Percentiles rank a stretch among this genome's conserved stretches.
Conservation (phyloP, 2,113 vertebrate genomes). For the Pteropus alecto region DNA sequence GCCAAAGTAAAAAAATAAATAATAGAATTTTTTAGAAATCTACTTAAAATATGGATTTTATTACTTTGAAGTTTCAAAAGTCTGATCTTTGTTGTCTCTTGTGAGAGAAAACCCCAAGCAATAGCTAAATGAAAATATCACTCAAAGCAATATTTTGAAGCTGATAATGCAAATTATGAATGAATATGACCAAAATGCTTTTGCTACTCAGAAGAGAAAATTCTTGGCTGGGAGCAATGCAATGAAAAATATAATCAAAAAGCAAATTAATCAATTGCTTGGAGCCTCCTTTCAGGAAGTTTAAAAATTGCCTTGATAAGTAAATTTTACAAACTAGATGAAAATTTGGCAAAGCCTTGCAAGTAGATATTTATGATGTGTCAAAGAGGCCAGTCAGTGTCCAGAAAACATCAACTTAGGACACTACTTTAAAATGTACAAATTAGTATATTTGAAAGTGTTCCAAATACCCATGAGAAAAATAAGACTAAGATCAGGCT, state of each 20-base stretch:
- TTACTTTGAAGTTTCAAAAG: slow-evolving; percentile 49
- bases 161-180: slow-evolving; percentile 66
- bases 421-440: neutral
- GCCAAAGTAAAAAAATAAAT: neutral
- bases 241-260: slow-evolving; percentile 63
- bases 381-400: neutral
- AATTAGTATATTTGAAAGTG: neutral
- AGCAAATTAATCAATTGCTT: slow-evolving; percentile 71
- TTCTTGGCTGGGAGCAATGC: slow-evolving; percentile 43
- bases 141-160: slow-evolving; percentile 55
- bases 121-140: slow-evolving; percentile 48
- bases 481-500: neutral
- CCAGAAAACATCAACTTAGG: neutral
- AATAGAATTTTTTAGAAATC: neutral
- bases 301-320: slow-evolving; percentile 52
- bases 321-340: slow-evolving; percentile 9
- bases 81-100: slow-evolving; percentile 6
- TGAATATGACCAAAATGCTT: slow-evolving; percentile 53
- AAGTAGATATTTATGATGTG: neutral
- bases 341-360: neutral
- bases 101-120: slow-evolving; percentile 26
- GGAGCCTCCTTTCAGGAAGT: slow-evolving; percentile 44
- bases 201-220: slow-evolving; percentile 37
- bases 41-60: slow-evolving; percentile 22
- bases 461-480: neutral